Evolutionary conservation across 2,797 vertebrate genomes (phyloP), one percentile per base, ranked within the genome.

Genomic region (Bovichtus variegatus): DNA sequence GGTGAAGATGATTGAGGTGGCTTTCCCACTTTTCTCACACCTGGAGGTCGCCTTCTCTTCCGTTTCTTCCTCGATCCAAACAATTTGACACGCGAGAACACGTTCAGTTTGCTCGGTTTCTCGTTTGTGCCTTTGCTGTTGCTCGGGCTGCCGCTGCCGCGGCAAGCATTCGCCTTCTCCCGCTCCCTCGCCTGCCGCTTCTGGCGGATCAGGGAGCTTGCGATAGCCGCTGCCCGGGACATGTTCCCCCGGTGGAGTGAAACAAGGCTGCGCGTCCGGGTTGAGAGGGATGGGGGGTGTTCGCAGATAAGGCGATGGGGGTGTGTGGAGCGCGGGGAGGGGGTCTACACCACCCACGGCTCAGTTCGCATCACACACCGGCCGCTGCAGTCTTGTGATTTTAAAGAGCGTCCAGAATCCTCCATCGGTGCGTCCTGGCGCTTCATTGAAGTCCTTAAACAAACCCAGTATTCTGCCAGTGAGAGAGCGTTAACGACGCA

Each of bases 161-260:
- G 97, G 87, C 97, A 97, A 5, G 96, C 96, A 38, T 97, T 97
- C 87, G 96, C 97, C 94, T 98, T 98, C 95, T 99, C 98, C 34
- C 97, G 96, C 95, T 99, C 98, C 86, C 98, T 94, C 84, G 97
- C 98, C 94, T 98, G 97, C 90, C 98, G 95, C 94, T 97, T 98
- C 95, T 99, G 98, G 78, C 98, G 96, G 93, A 99, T 99, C 89
- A 99, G 96, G 89, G 98, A 99, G 96, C 97, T 99, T 95, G 98
- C 98, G 91, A 99, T 99, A 69, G 98, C 98, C 87, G 98, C 98
- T 83, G 98, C 98, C 96, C 98, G 97, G 92, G 95, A 95, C 95
- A 94, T 94, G 83, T 63, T 90, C 36, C 87, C 74, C 66, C 76
- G 76, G 71, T 66, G 36, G 78, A 84, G 78, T 19, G 80, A 63